phyloP scores from a whole-genome alignment of 2,797 vertebrate species.

The Thripadectes ignobilis region DNA sequence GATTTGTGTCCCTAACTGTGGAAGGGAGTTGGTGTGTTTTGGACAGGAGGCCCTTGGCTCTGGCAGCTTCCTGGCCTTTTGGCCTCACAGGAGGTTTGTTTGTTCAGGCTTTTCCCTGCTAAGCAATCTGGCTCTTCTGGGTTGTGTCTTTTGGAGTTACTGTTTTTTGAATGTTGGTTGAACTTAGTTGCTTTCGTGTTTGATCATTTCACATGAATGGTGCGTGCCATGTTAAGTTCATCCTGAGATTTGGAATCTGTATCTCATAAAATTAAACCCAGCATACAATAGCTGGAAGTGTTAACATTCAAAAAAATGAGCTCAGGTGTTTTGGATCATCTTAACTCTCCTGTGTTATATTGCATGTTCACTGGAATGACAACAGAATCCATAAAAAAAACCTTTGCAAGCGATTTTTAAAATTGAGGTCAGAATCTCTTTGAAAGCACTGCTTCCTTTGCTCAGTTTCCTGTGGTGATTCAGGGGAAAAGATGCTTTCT shows the following conservation, averaged over 20 bases:
- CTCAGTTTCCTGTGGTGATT: not conserved
- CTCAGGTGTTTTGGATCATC: not conserved
- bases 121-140: not conserved
- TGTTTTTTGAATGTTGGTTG: not conserved
- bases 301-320: not conserved
- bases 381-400: not conserved
- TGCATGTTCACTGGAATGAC: not conserved
- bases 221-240: not conserved
- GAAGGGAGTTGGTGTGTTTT: not conserved
- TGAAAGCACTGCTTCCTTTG: not conserved
- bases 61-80: not conserved
- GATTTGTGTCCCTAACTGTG: not conserved
- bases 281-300: not conserved
- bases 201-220: not conserved
- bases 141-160: not conserved
- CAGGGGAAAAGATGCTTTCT: not conserved
- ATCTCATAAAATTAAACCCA: not conserved
- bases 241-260: not conserved
- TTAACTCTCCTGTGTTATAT: not conserved
- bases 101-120: slow-evolving; percentile 18
- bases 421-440: not conserved
- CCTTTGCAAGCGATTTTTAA: not conserved
- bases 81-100: not conserved
- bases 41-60: not conserved
- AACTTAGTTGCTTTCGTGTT: not conserved